A percentile compares a stretch with the other conserved stretches of the same genome.
These are phyloP conservation scores for Stictonetta naevosa DNA, from an alignment of 2,113 vertebrate species.

Conservation along the genomic window DNA sequence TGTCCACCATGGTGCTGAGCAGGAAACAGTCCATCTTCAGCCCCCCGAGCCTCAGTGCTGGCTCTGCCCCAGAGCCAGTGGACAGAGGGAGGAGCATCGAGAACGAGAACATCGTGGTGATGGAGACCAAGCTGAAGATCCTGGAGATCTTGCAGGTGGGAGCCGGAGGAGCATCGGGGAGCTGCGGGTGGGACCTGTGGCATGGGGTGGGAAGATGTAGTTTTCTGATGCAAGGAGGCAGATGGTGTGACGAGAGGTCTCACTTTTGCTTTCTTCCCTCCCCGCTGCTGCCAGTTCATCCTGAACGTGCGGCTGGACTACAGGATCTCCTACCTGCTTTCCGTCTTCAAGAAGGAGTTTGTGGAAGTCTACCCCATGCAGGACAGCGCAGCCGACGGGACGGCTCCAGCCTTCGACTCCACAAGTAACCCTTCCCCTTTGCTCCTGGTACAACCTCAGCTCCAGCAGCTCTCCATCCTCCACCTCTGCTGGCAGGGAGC, in stretches of 20 bases:
- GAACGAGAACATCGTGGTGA: slow-evolving; percentile 92
- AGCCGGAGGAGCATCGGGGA: background rate
- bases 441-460: background rate
- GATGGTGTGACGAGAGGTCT: background rate
- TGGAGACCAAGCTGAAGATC: slow-evolving; percentile 99
- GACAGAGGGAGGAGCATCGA: slow-evolving; percentile 86
- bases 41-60: slow-evolving; percentile 57
- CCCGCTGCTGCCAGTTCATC: slow-evolving; percentile 85
- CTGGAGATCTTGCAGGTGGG: slow-evolving; percentile 95
- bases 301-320: slow-evolving; percentile 96
- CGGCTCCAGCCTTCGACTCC: slow-evolving; percentile 87
- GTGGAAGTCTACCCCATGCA: slow-evolving; percentile 95
- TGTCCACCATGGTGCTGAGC: slow-evolving; percentile 98
- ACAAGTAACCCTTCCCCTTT: slow-evolving; percentile 81
- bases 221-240: background rate
- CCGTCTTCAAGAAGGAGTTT: slow-evolving; percentile 98
- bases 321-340: slow-evolving; percentile 95
- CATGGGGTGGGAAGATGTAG: background rate
- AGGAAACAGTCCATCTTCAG: slow-evolving; percentile 91
- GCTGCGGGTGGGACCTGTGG: background rate
- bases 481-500: background rate
- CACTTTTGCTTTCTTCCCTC: background rate
- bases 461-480: background rate
- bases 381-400: slow-evolving; percentile 87
- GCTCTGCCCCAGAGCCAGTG: slow-evolving; percentile 73